Evolutionary conservation across 2,888 invertebrate genomes (phyloP).

Genomic region (Drosophila stalkeri): DNA sequence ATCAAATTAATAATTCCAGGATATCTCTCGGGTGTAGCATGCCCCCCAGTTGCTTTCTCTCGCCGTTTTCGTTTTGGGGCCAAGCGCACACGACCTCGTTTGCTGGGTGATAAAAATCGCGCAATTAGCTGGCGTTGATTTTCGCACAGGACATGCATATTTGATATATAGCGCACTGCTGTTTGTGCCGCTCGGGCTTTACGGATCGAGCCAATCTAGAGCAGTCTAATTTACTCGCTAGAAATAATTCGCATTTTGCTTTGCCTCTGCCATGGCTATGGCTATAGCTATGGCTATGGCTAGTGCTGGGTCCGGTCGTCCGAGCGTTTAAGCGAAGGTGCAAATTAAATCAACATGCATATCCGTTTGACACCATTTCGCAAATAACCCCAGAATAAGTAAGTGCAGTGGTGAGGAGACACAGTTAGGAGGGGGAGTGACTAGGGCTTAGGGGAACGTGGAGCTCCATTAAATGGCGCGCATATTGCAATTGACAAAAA

Average conservation of each 20-base stretch:
- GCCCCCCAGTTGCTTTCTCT: background rate
- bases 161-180: slow-evolving; percentile 28
- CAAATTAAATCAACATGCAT: slow-evolving; percentile 82
- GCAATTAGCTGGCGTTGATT: slow-evolving; percentile 77
- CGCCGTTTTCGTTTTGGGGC: slow-evolving; percentile 5
- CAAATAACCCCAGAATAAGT: slow-evolving; percentile 46
- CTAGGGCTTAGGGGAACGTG: background rate
- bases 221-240: slow-evolving; percentile 73
- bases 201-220: slow-evolving; percentile 50
- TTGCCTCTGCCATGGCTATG: background rate
- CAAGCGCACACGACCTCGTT: slow-evolving; percentile 63
- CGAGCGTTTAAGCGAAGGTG: slow-evolving; percentile 77
- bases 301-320: slow-evolving; percentile 4
- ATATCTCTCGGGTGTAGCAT: background rate
- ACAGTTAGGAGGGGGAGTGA: background rate
- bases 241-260: slow-evolving; percentile 66
- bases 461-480: slow-evolving; percentile 54
- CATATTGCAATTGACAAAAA: slow-evolving; percentile 78
- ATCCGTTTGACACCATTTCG: slow-evolving; percentile 81
- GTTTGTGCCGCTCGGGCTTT: background rate
- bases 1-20: background rate
- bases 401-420: background rate
- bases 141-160: slow-evolving; percentile 76
- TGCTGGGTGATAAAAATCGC: slow-evolving; percentile 70
- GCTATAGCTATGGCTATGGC: background rate